A percentile compares a stretch with the other conserved stretches of the same genome.
These are phyloP conservation scores for Anser cygnoides DNA, from an alignment of 2,113 vertebrate genomes.

Conservation along the genomic window DNA sequence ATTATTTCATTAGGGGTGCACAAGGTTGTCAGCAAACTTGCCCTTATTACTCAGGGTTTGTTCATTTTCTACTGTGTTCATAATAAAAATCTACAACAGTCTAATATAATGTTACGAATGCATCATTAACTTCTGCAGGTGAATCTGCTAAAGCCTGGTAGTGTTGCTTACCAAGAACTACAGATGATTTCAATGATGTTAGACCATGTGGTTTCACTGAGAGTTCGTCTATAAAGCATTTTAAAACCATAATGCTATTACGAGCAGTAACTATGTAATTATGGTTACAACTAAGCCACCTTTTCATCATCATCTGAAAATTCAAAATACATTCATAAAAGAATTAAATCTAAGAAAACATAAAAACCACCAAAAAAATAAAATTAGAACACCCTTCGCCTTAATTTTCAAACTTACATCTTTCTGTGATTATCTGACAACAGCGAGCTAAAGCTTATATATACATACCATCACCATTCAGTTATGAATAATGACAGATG, in stretches of 20 bases:
- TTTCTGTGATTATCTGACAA: neutral
- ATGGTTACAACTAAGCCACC: accelerated
- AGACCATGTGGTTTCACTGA: neutral
- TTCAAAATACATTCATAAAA: neutral
- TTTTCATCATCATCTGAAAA: neutral
- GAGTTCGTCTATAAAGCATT: neutral
- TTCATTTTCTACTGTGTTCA: neutral
- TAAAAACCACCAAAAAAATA: neutral
- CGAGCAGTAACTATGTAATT: neutral
- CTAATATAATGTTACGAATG: neutral
- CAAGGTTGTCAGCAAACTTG: neutral
- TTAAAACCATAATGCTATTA: neutral
- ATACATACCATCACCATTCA: neutral
- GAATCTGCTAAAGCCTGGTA: neutral
- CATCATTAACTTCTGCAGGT: neutral
- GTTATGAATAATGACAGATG: neutral
- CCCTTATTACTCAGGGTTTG: accelerated
- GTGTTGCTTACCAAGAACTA: neutral
- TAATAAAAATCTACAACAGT: neutral
- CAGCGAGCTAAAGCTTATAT: neutral
- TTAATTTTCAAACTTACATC: neutral
- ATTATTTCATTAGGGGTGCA: neutral
- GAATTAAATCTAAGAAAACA: neutral
- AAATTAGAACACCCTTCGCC: neutral
- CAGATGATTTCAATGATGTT: neutral